phyloP scores from a whole-genome alignment of 2,797 vertebrate genomes.

The Apodemus agrarius region DNA sequence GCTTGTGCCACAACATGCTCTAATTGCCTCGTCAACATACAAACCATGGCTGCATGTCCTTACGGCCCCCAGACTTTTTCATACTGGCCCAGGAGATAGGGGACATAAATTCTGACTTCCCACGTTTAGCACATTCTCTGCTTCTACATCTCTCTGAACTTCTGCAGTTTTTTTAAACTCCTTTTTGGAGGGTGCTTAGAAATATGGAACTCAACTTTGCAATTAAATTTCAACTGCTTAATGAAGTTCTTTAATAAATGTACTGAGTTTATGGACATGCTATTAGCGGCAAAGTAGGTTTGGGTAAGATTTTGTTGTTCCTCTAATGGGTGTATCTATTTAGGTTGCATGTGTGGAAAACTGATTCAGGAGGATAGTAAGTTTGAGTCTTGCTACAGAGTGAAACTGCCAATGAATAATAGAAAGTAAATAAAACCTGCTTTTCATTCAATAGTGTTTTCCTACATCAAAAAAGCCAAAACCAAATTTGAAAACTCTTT shows the following conservation, averaged over 20 bases:
- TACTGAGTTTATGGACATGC: neutral
- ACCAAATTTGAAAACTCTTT: neutral
- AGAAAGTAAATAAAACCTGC: neutral
- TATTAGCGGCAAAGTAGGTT: neutral
- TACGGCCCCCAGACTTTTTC: neutral
- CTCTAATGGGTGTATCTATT: neutral
- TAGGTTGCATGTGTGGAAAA: neutral
- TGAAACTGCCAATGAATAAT: neutral
- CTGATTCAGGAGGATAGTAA: neutral
- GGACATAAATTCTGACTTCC: neutral
- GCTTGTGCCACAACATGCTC: neutral
- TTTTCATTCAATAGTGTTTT: neutral
- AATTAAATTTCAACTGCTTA: neutral
- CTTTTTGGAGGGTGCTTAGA: neutral
- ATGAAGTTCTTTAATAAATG: neutral
- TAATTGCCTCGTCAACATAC: conserved; percentile 1
- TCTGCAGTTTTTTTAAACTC: neutral
- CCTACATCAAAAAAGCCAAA: neutral
- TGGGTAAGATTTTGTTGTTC: neutral
- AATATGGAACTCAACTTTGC: neutral
- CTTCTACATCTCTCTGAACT: neutral
- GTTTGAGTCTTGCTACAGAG: neutral
- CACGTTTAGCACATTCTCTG: neutral
- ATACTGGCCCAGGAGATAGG: neutral
- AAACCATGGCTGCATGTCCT: neutral